A percentile compares a stretch with the other conserved stretches of the same genome.
These are phyloP conservation scores for Polia nebulosa DNA, from an alignment of 2,888 invertebrate species.

Conservation along the genomic window DNA sequence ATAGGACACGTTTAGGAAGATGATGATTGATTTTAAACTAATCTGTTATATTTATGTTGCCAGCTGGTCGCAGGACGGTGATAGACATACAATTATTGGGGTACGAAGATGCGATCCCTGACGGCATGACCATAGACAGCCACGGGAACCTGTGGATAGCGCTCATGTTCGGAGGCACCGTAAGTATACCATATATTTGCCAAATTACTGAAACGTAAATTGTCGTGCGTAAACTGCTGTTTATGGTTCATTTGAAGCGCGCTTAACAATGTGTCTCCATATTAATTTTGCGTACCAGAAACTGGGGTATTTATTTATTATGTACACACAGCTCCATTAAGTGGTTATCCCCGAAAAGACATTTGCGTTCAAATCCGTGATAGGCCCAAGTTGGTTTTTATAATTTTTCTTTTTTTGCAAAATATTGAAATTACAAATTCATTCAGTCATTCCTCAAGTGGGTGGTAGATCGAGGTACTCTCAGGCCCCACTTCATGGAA, in stretches of 20 bases:
- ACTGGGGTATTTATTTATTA: background rate
- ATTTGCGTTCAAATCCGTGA: too few species aligned
- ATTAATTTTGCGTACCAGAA: background rate
- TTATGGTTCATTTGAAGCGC: background rate
- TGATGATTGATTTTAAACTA: background rate
- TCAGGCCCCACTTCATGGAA: background rate
- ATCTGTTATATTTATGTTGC: background rate
- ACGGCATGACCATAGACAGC: constrained; percentile 95
- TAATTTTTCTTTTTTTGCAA: too few species aligned
- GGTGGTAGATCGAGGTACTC: background rate
- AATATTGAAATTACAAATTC: background rate
- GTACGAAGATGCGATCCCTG: constrained; percentile 89
- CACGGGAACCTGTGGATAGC: constrained; percentile 95
- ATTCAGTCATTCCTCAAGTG: background rate
- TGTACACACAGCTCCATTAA: too few species aligned
- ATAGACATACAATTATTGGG: constrained; percentile 78
- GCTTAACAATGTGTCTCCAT: background rate
- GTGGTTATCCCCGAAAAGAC: too few species aligned
- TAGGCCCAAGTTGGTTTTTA: too few species aligned
- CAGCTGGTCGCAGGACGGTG: constrained; percentile 81
- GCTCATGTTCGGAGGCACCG: constrained; percentile 91
- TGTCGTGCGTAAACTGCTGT: background rate
- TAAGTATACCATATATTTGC: constrained; percentile 77
- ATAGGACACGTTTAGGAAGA: too few species aligned
- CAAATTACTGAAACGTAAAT: background rate